Base-by-base conservation (phyloP, 2,888 invertebrate genomes). In the Cenopis cana region DNA sequence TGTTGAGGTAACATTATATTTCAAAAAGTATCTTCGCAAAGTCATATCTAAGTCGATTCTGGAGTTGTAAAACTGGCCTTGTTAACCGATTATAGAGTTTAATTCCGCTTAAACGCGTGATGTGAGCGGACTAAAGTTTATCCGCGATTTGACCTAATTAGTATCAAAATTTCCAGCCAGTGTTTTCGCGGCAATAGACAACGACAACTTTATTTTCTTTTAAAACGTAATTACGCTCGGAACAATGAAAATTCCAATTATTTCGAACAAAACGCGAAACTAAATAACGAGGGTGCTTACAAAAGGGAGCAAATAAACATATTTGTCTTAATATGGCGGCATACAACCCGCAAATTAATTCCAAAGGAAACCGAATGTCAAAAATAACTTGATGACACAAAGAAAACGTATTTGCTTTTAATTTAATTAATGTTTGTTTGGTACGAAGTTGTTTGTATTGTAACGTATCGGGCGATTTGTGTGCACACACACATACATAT, bases 181-280 rank as follows among this genome's bases (percentile, higher is more conserved):
- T 64, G 38, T 56, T 57, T 68, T 60, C 67, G 57, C 60, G 69
- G 56, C 72, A 20, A 72, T 68, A 77, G 74, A 78, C 76, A 78
- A 78, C 69, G 57, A 49, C 24, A 67, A 56, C 67, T 61, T 77
- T 81, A 72, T 72, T 84, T 87, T 89, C 85, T 86, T 89, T 89
- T 89, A 88, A 89, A 86, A 89, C 84, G 84, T 66, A 66, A 66
- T 71, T 66, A 71, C 87, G 85, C 83, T 83, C 85, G 84, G 82
- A 79, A 89, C 87, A 90, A 87, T 86, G 86, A 85, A 87, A 89
- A 89, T 87, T 89, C 84, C 88, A 89, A 90, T 90, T 89, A 88
- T 86, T 89, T 88, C 83, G 81, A 78, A 78, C 82, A 80, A 83
- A 83, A 83, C 80, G 81, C 73, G 82, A 83, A 88, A 87, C 89